Evolutionary conservation across 2,888 invertebrate species (phyloP).

Genomic region (Standfussiana lucernea): DNA sequence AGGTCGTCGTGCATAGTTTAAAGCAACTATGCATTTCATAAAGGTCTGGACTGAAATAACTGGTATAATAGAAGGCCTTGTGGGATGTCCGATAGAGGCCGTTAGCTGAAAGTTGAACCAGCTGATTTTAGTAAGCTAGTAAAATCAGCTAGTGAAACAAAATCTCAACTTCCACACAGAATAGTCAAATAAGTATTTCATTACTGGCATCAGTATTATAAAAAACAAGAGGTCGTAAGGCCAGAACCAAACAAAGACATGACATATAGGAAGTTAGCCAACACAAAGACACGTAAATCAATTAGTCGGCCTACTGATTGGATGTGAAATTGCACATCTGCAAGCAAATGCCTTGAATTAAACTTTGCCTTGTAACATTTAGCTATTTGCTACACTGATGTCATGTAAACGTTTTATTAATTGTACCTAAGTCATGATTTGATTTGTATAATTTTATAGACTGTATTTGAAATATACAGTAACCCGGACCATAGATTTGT

Average conservation of each 20-base stretch:
- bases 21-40: neutral
- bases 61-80: neutral
- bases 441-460: neutral
- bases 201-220: neutral
- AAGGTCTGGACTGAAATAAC: neutral
- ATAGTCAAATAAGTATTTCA: neutral
- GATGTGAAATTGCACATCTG: conserved; percentile 38
- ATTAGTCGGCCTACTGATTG: conserved; percentile 37
- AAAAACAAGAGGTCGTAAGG: neutral
- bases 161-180: neutral
- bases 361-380: conserved; percentile 48
- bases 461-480: neutral
- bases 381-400: conserved; percentile 21
- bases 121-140: no score
- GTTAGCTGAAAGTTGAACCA: neutral
- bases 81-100: neutral
- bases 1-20: no score
- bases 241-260: neutral
- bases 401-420: neutral
- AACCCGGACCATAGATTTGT: no score
- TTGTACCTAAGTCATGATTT: neutral
- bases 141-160: neutral
- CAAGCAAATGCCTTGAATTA: conserved; percentile 41
- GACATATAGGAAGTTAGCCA: conserved; percentile 6
- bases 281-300: conserved; percentile 23